phyloP scores from a whole-genome alignment of 2,888 invertebrate genomes.

The Melanargia galathea region DNA sequence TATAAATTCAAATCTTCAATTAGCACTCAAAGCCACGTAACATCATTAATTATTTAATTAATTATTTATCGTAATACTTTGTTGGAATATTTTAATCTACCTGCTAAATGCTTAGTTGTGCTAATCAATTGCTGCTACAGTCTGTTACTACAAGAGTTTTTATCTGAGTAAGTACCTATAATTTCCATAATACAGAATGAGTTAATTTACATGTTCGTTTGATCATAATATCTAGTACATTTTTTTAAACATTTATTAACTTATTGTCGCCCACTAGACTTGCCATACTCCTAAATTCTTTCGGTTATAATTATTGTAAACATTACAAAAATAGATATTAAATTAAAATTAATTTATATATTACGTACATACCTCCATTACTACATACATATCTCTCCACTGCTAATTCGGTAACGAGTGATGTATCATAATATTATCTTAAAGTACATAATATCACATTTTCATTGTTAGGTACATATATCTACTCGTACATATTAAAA shows the following conservation, averaged over 20 bases:
- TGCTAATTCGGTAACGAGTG: constrained; percentile 3
- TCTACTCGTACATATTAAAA: too few species aligned
- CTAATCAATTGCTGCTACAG: too few species aligned
- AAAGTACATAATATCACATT: constrained; percentile 18
- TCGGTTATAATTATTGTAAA: not conserved
- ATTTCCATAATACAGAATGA: not conserved
- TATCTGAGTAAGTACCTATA: too few species aligned
- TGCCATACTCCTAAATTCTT: not conserved
- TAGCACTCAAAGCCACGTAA: too few species aligned
- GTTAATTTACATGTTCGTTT: not conserved
- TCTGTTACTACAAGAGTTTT: too few species aligned
- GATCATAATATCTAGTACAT: not conserved
- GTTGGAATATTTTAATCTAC: too few species aligned
- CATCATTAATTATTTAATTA: too few species aligned
- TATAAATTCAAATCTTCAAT: too few species aligned
- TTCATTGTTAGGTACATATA: not conserved
- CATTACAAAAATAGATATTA: not conserved
- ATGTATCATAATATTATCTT: not conserved
- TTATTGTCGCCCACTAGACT: not conserved
- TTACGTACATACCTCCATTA: not conserved
- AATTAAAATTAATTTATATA: not conserved
- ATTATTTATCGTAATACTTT: too few species aligned
- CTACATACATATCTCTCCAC: not conserved
- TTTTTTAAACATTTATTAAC: not conserved
- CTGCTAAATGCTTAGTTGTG: too few species aligned